phyloP scores from a whole-genome alignment of 1,140 invertebrate genomes.

The Cotesia typhae region DNA sequence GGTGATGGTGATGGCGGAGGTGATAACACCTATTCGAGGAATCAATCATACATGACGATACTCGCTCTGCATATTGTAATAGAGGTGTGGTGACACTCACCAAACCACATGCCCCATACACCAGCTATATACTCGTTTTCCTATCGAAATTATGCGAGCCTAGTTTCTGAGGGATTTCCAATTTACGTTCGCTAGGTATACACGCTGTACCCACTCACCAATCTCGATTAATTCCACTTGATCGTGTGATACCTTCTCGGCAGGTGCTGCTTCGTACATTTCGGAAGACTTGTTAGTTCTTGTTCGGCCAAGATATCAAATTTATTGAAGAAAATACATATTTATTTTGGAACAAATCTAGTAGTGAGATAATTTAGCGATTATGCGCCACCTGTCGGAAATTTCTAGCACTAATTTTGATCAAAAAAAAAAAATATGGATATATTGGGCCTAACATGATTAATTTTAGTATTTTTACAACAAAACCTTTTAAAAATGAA shows the following conservation, averaged over 20 bases:
- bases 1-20: background rate
- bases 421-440: slow-evolving; percentile 42
- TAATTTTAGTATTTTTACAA: too few relatives aligned
- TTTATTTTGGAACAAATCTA: too few relatives aligned
- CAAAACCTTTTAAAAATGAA: too few relatives aligned
- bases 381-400: too few relatives aligned
- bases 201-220: slow-evolving; percentile 40
- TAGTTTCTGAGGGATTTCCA: slow-evolving; percentile 57
- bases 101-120: background rate
- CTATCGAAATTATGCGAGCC: slow-evolving; percentile 56
- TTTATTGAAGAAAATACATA: too few relatives aligned
- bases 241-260: slow-evolving; percentile 33
- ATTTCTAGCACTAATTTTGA: slow-evolving; percentile 37
- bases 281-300: slow-evolving; percentile 46
- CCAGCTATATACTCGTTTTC: slow-evolving; percentile 49
- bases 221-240: slow-evolving; percentile 56
- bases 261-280: background rate
- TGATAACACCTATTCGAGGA: too few relatives aligned
- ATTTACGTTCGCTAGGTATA: slow-evolving; percentile 46
- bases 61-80: slow-evolving; percentile 24
- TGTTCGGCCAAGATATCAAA: background rate
- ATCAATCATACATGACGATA: background rate
- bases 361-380: too few relatives aligned
- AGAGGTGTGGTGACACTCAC: slow-evolving; percentile 7
- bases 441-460: too few relatives aligned